phyloP scores from a whole-genome alignment of 2,113 vertebrate species.

The Podarcis muralis region DNA sequence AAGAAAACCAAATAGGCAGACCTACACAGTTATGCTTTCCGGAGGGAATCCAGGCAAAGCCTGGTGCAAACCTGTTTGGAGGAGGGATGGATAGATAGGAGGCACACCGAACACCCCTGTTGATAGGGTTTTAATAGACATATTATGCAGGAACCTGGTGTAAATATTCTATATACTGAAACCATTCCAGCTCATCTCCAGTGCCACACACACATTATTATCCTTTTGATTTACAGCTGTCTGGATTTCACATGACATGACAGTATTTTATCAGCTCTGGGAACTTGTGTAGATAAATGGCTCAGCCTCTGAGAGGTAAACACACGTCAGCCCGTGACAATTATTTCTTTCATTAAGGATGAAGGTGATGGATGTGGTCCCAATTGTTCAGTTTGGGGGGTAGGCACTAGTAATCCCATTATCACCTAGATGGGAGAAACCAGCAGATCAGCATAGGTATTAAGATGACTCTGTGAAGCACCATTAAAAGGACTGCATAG shows the following conservation, averaged over 20 bases:
- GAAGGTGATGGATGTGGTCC: conserved; percentile 10
- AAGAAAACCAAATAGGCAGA: not conserved
- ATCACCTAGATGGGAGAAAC: conserved; percentile 20
- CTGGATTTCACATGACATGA: not conserved
- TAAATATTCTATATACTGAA: not conserved
- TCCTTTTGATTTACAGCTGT: conserved; percentile 45
- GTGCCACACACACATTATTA: not conserved
- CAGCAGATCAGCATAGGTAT: conserved; percentile 9
- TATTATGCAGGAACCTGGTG: conserved; percentile 8
- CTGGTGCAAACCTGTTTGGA: not conserved
- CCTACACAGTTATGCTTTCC: not conserved
- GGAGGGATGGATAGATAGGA: not conserved
- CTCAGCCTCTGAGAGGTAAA: conserved; percentile 19
- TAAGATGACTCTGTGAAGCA: not conserved
- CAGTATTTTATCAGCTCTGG: conserved; percentile 44
- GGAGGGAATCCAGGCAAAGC: not conserved
- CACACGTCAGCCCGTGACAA: accelerated
- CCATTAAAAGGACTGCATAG: not conserved
- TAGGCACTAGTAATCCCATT: conserved; percentile 32
- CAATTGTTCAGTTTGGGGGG: conserved; percentile 17
- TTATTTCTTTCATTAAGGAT: not conserved
- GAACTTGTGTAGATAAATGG: conserved; percentile 29
- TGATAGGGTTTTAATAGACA: not conserved
- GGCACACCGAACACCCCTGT: not conserved
- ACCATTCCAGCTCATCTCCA: not conserved